A percentile compares a stretch with the other conserved stretches of the same genome.
phyloP scores from a whole-genome alignment of 2,888 invertebrate species.

The Venusia cambrica region DNA sequence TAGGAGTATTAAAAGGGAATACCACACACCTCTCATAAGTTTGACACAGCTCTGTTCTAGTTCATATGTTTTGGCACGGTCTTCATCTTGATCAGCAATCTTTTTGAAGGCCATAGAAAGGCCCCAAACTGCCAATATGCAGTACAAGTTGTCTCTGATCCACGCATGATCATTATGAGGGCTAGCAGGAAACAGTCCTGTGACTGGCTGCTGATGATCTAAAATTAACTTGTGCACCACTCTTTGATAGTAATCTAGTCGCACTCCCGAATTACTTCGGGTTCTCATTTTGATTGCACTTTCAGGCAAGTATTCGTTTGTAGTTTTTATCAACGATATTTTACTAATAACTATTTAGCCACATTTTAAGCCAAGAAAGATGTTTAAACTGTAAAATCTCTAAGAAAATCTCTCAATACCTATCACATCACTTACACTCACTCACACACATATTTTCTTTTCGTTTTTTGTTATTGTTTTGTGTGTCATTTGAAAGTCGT shows the following conservation, averaged over 20 bases:
- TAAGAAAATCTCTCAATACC: no score
- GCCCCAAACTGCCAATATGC: slow-evolving; percentile 98
- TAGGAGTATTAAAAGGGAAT: slow-evolving; percentile 7
- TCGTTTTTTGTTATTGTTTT: slow-evolving; percentile 18
- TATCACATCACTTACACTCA: no score
- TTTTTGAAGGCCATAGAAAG: slow-evolving; percentile 99
- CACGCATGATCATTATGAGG: slow-evolving; percentile 95
- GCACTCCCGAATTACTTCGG: slow-evolving; percentile 93
- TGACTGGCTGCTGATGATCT: slow-evolving; percentile 97
- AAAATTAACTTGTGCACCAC: slow-evolving; percentile 96
- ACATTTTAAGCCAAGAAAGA: no score
- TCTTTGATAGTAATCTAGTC: slow-evolving; percentile 97
- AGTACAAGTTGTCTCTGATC: slow-evolving; percentile 99
- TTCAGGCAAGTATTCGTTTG: no score
- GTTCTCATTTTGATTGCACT: slow-evolving; percentile 84
- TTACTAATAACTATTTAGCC: no score
- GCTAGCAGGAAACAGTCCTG: slow-evolving; percentile 97
- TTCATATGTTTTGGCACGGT: slow-evolving; percentile 98
- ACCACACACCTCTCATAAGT: slow-evolving; percentile 85
- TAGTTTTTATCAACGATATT: no score
- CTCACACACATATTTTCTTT: not conserved
- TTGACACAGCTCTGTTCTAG: slow-evolving; percentile 96
- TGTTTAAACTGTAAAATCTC: no score
- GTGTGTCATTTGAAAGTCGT: slow-evolving; percentile 71
- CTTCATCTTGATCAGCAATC: slow-evolving; percentile 99